Base-by-base conservation (phyloP, 2,888 invertebrate genomes). In the Caradrina clavipalpis region DNA sequence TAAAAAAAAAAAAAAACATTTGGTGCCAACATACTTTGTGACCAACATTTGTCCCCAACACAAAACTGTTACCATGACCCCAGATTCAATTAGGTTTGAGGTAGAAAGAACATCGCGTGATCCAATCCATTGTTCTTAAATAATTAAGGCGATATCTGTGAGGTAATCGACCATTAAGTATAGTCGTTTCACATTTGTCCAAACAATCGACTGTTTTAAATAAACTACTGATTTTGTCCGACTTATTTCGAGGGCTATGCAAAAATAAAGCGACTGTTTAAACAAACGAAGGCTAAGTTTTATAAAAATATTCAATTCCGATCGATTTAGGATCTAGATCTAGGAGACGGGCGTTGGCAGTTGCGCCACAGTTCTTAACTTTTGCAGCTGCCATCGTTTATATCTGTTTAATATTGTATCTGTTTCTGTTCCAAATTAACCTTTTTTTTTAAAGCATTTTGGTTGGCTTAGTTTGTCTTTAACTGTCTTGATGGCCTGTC, bases 31-130 rank as follows among this genome's bases (percentile, higher is more conserved):
- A 42, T 39, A 39, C 13, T 10, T 57, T 47, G 39, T 31, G 0
- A 15, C 66, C 42, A 73, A 69, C 39, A n/a, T 57, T n/a, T 63
- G 26, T 26, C 17, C 7, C 49, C 58, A 42, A 72, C 47, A 61
- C 11, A 63, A 78, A 59, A 45, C 11, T 45, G 49, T 39, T 31
- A 50, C 57, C 47, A 17, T 67, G 63, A 69, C 35, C 73, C 21
- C 39, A 66, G 68, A 66, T 66, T 69, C 62, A 73, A 71, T 80
- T 74, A 73, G 26, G 42, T 45, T 53, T 63, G 42, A 59, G 50
- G 47, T 61, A 19, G 51, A 13, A 65, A 21, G 8, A 67, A 51
- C 39, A n/a, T 76, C n/a, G 76, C 76, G 76, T 76, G 80, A 58
- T 60, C 42, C 57, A 51, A 26, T 39, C 60, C 50, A 74, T 64